Percentiles rank a stretch among this genome's conserved stretches.
Conservation (phyloP, 2,797 vertebrate species). For the Acestrorhynchus altus region DNA sequence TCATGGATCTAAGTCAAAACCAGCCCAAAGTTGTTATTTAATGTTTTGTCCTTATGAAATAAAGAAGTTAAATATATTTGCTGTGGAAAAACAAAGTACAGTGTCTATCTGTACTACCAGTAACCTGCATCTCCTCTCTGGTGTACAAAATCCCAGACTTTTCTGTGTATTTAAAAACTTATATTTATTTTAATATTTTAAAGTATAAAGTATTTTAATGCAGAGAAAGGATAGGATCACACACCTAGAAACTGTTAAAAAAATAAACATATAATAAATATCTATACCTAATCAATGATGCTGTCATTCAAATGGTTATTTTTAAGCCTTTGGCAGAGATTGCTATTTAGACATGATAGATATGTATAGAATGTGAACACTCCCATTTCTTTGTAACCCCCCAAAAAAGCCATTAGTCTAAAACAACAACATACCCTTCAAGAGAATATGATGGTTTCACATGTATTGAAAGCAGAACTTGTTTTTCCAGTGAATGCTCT, state of each 20-base stretch:
- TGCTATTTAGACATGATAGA: not conserved
- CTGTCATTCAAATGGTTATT: too few species aligned
- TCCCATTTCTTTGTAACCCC: constrained; percentile 18
- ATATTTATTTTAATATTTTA: too few species aligned
- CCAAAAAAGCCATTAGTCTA: not conserved
- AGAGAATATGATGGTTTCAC: not conserved
- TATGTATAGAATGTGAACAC: constrained; percentile 7
- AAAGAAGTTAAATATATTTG: not conserved
- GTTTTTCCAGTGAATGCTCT: not conserved
- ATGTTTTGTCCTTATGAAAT: not conserved
- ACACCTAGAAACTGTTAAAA: not conserved
- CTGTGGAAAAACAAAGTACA: not conserved
- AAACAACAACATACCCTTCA: not conserved
- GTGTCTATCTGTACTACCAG: not conserved
- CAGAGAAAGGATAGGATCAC: too few species aligned
- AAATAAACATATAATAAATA: not conserved
- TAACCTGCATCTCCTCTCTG: not conserved
- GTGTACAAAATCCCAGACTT: not conserved
- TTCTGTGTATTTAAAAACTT: not conserved
- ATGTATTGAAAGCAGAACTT: constrained; percentile 5
- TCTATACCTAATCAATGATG: not conserved
- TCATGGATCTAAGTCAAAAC: too few species aligned
- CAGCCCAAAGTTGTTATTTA: too few species aligned
- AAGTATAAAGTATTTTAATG: too few species aligned
- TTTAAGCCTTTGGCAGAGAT: not conserved